Base-by-base conservation (phyloP, 2,797 vertebrate genomes). In the Amphiprion clarkii region DNA sequence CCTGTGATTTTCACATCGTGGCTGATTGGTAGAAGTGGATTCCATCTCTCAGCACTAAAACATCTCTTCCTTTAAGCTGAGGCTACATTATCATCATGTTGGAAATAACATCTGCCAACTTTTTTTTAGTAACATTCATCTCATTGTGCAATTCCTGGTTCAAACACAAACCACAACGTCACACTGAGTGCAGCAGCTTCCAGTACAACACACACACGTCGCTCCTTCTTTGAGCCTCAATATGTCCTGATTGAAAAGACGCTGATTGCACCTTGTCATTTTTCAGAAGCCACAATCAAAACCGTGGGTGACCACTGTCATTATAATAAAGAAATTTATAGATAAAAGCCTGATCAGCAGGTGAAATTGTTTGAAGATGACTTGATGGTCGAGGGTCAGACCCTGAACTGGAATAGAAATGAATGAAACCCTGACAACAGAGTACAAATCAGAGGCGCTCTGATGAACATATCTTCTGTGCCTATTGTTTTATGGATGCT, bases 171-270 rank as follows among this genome's bases (percentile, higher is more conserved):
- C 17, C 21, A 21, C n/a, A 11, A 46, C 19, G 44, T 46, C 44
- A 46, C 4, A 49, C 6, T 19, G 3, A 7, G 16, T 46, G 44
- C 17, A 16, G 42, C 16, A 14, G 36, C 36, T 3, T 39, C 36
- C 36, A 39, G 36, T 39, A 2, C 36, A 12, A 39, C 36, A 42
- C 16, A 11, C 17, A 27, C 17, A 27, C 3, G 40, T 13, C 13
- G 25, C 3, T n/a, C 0, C 3, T 1, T 51, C 17, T 81, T 61
- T 53, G 5, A 65, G 64, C 71, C 33, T 75, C 69, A 75, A 84
- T 69, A 61, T 59, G 31, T 19, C 7, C 44, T 87, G 81, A 89
- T 87, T 89, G 63, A 83, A 84, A 79, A 48, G 67, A 74, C 29
- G 42, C 68, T 83, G 75, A 87, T 86, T 86, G 83, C 55, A 74